Conservation (phyloP, 1,140 invertebrate species). For the Drosophila kikkawai region DNA sequence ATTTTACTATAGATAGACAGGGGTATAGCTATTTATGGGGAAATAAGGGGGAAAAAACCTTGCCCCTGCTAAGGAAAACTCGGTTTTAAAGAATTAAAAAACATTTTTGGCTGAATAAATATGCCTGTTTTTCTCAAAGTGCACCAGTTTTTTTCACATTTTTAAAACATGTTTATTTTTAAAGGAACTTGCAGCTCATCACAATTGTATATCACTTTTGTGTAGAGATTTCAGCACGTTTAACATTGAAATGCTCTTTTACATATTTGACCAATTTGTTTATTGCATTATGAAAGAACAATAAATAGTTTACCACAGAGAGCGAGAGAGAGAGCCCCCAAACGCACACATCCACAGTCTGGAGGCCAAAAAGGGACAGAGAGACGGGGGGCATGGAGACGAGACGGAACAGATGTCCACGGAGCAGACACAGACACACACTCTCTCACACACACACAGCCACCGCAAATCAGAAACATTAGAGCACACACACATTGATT, state of each 20-base stretch:
- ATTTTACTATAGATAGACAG: no score
- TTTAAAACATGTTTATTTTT: not conserved
- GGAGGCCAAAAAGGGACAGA: constrained; percentile 34
- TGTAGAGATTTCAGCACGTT: not conserved
- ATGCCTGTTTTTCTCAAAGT: not conserved
- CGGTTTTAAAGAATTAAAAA: no score
- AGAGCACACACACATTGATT: constrained; percentile 22
- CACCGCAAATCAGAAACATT: constrained; percentile 19
- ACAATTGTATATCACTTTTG: not conserved
- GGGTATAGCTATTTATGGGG: no score
- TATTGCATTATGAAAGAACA: constrained; percentile 38
- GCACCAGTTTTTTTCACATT: not conserved
- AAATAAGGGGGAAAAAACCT: no score
- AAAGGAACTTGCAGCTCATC: constrained; percentile 1
- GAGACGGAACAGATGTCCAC: constrained; percentile 51
- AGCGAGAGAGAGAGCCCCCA: not conserved
- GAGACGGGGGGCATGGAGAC: constrained; percentile 6
- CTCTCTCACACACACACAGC: constrained; percentile 4
- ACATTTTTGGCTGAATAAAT: no score
- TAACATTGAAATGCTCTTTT: not conserved
- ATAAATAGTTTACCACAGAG: constrained; percentile 31
- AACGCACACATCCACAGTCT: constrained; percentile 28
- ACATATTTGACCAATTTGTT: constrained; percentile 22
- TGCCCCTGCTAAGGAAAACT: no score
- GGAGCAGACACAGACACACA: constrained; percentile 6